phyloP scores from a whole-genome alignment of 2,797 vertebrate species.

The Parauchenoglanis punctatus region DNA sequence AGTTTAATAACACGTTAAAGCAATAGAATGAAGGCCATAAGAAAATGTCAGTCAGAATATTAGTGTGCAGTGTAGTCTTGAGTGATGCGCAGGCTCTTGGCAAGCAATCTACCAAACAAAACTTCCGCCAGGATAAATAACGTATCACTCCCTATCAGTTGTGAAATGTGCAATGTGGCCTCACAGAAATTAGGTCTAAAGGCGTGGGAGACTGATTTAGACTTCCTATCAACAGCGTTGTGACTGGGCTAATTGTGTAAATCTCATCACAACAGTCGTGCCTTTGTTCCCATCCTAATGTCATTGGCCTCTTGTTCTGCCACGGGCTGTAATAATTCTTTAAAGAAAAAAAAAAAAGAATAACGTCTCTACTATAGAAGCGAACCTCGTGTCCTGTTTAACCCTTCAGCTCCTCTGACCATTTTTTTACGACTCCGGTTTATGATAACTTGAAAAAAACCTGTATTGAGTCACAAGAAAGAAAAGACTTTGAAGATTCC shows the following conservation, averaged over 20 bases:
- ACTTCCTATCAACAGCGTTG: slow-evolving; percentile 14
- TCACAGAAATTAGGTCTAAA: slow-evolving; percentile 12
- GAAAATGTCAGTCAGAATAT: background rate
- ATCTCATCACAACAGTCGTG: background rate
- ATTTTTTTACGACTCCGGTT: background rate
- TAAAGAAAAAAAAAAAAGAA: background rate
- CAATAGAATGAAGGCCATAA: background rate
- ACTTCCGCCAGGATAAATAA: slow-evolving; percentile 36
- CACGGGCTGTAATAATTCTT: background rate
- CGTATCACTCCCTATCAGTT: slow-evolving; percentile 17
- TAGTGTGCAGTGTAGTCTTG: background rate
- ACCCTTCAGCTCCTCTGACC: no score
- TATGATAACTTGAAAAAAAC: background rate
- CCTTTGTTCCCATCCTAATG: slow-evolving; percentile 25
- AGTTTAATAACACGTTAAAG: background rate
- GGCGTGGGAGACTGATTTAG: slow-evolving; percentile 23
- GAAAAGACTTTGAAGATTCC: background rate
- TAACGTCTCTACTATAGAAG: background rate
- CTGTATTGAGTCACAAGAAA: background rate
- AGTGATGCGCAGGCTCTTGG: slow-evolving; percentile 13
- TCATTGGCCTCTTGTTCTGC: slow-evolving; percentile 30
- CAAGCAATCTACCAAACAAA: slow-evolving; percentile 17
- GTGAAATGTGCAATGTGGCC: slow-evolving; percentile 43
- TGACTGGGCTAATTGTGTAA: slow-evolving; percentile 28
- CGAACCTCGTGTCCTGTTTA: background rate